Conservation (phyloP, 2,113 vertebrate species). For the Sinocyclocheilus anophthalmus region DNA sequence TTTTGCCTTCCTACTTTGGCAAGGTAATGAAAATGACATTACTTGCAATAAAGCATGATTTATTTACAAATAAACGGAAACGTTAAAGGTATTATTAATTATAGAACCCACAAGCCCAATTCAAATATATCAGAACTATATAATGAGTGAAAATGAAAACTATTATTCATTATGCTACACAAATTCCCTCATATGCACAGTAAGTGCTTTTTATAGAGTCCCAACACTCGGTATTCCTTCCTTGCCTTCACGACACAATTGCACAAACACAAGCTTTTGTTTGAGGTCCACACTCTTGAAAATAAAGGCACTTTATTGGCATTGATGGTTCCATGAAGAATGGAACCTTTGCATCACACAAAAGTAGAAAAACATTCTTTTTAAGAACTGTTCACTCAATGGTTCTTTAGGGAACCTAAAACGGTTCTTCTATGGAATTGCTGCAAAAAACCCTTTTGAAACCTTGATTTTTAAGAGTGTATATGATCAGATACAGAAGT, state of each 20-base stretch:
- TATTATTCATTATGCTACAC: conserved; percentile 43
- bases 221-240: neutral
- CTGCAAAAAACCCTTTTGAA: neutral
- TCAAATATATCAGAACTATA: conserved; percentile 44
- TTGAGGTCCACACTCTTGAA: neutral
- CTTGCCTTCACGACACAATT: neutral
- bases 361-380: neutral
- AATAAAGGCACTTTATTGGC: too few relatives aligned
- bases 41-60: conserved; percentile 62
- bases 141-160: conserved; percentile 38
- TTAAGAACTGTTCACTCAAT: neutral
- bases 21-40: conserved; percentile 74
- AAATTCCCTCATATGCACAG: conserved; percentile 22
- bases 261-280: neutral
- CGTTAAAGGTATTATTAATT: conserved; percentile 61
- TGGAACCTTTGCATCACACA: too few relatives aligned
- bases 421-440: too few relatives aligned
- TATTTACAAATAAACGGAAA: conserved; percentile 69
- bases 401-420: too few relatives aligned
- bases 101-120: conserved; percentile 44
- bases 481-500: neutral
- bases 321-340: too few relatives aligned
- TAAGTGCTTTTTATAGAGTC: conserved; percentile 1
- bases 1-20: conserved; percentile 63
- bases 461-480: neutral